Percentiles rank a stretch among this genome's conserved stretches.
Evolutionary conservation across 2,113 vertebrate species (phyloP).

Genomic region (Balaeniceps rex): DNA sequence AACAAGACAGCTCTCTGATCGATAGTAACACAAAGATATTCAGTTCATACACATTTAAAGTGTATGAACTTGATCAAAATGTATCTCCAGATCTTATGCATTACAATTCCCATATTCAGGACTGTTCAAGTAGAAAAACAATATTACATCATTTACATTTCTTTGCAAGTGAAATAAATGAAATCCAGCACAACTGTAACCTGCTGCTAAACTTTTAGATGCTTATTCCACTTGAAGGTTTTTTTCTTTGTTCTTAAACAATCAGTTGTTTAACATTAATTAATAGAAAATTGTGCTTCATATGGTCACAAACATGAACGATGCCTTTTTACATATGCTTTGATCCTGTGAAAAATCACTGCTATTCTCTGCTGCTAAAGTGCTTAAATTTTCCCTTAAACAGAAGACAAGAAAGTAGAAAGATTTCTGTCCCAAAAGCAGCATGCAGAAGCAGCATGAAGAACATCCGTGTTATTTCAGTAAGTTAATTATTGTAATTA

Average conservation of each 20-base stretch:
- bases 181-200: background rate
- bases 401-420: background rate
- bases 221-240: background rate
- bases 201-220: background rate
- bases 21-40: conserved; percentile 36
- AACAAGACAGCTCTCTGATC: conserved; percentile 54
- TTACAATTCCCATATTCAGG: background rate
- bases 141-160: conserved; percentile 33
- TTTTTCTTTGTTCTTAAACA: background rate
- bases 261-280: background rate
- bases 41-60: conserved; percentile 32
- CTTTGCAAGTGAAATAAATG: background rate
- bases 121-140: background rate
- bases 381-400: background rate
- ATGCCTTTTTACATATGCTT: background rate
- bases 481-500: conserved; percentile 51
- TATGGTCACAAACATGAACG: background rate
- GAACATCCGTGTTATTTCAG: conserved; percentile 36
- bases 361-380: background rate
- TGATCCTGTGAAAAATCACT: background rate
- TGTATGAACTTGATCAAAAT: background rate
- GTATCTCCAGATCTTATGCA: conserved; percentile 1
- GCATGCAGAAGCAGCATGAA: background rate
- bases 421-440: conserved; percentile 2
- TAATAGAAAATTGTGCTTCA: background rate